A percentile compares a stretch with the other conserved stretches of the same genome.
These are phyloP conservation scores for Ormyrus nitidulus DNA, from an alignment of 2,888 invertebrate species.

Conservation along the genomic window DNA sequence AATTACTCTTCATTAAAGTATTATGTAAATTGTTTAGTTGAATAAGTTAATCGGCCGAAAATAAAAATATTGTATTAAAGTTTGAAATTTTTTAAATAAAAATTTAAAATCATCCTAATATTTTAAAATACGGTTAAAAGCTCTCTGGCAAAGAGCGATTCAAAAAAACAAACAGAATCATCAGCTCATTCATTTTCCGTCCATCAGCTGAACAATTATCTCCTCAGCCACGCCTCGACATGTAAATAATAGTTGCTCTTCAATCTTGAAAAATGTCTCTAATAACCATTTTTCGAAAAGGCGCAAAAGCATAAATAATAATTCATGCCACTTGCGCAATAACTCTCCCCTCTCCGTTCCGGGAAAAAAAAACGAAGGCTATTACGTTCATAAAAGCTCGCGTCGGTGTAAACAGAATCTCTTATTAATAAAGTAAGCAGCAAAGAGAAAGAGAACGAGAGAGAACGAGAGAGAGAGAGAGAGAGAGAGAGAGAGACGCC, in stretches of 20 bases:
- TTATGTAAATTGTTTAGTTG: too few species aligned
- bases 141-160: too few species aligned
- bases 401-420: conserved; percentile 19
- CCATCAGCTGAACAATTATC: conserved; percentile 15
- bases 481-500: neutral
- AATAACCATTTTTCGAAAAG: conserved; percentile 33
- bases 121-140: too few species aligned
- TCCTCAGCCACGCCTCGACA: neutral
- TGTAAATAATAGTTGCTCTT: conserved; percentile 8
- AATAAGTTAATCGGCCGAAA: too few species aligned
- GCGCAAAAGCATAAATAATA: conserved; percentile 38
- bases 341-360: neutral
- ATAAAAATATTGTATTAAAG: too few species aligned
- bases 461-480: neutral
- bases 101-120: too few species aligned
- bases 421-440: conserved; percentile 41
- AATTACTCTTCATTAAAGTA: too few species aligned
- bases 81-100: too few species aligned
- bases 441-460: neutral
- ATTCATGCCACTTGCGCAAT: conserved; percentile 30
- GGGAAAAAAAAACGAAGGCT: conserved; percentile 31
- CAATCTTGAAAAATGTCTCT: conserved; percentile 32
- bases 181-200: conserved; percentile 4
- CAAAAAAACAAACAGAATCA: conserved; percentile 12
- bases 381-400: conserved; percentile 44